Conservation (phyloP, 2,113 vertebrate genomes). For the Oriolus oriolus region DNA sequence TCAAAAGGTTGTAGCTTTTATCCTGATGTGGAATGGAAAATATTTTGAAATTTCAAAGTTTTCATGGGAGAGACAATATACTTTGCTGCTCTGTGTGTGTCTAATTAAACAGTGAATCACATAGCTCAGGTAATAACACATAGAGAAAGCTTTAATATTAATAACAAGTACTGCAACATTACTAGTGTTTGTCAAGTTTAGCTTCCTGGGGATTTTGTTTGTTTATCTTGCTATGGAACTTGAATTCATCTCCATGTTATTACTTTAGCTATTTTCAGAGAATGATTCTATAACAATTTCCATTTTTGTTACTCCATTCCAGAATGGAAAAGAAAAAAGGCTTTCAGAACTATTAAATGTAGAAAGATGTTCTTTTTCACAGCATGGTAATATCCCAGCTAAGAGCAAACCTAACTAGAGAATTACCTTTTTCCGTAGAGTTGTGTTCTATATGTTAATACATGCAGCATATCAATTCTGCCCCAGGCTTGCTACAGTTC, state of each 20-base stretch:
- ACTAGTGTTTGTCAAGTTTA: constrained; percentile 24
- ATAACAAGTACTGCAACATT: background rate
- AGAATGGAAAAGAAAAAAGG: background rate
- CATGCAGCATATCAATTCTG: background rate
- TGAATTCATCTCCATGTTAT: constrained; percentile 29
- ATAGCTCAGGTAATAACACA: background rate
- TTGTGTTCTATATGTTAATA: background rate
- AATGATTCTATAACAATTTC: background rate
- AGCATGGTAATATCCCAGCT: background rate
- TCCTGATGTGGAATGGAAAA: background rate
- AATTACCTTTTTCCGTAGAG: background rate
- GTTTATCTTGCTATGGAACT: background rate
- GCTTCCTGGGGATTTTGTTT: constrained; percentile 31
- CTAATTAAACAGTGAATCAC: constrained; percentile 34
- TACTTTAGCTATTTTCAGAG: constrained; percentile 24
- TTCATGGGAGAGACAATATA: background rate
- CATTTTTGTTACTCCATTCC: background rate
- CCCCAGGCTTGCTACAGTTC: background rate
- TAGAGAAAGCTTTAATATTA: constrained; percentile 28
- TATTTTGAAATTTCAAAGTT: background rate
- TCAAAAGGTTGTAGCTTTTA: constrained; percentile 4
- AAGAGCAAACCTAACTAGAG: background rate
- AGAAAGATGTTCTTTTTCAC: background rate
- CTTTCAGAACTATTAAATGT: background rate
- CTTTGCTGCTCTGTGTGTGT: background rate